Evolutionary conservation across 2,888 invertebrate genomes (phyloP).

Genomic region (Azorinus chamasolen): DNA sequence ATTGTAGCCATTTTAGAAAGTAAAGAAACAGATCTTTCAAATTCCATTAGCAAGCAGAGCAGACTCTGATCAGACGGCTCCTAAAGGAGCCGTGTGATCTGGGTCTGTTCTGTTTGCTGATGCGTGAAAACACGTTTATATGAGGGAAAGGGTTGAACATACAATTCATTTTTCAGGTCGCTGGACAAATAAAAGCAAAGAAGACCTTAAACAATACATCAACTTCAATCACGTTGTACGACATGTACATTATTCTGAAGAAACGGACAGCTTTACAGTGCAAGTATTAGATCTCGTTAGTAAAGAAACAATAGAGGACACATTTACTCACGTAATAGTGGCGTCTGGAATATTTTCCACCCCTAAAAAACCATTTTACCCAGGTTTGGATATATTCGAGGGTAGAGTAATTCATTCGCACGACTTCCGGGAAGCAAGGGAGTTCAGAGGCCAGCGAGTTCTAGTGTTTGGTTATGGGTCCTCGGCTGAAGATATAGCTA

Average conservation of each 20-base stretch:
- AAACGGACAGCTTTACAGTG: slow-evolving; percentile 7
- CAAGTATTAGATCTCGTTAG: slow-evolving; percentile 1
- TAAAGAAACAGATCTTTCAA: too few relatives aligned
- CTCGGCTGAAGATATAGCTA: slow-evolving; percentile 49
- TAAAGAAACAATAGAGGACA: neutral
- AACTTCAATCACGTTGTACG: slow-evolving; percentile 5
- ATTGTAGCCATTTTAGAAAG: too few relatives aligned
- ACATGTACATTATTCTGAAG: slow-evolving; percentile 2
- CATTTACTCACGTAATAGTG: slow-evolving; percentile 7
- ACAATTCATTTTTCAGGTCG: slow-evolving; percentile 7
- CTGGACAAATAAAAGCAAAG: slow-evolving; percentile 1
- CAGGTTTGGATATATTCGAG: neutral
- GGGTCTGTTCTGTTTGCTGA: too few relatives aligned
- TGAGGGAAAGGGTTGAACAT: too few relatives aligned
- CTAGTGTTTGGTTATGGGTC: slow-evolving; percentile 44
- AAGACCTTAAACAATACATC: slow-evolving; percentile 4
- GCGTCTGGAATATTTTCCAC: slow-evolving; percentile 5
- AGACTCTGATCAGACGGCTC: too few relatives aligned
- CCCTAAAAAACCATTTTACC: neutral
- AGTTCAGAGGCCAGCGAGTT: slow-evolving; percentile 39
- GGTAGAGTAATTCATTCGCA: slow-evolving; percentile 24
- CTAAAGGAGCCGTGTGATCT: too few relatives aligned
- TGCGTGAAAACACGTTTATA: too few relatives aligned
- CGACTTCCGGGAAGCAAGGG: slow-evolving; percentile 35
- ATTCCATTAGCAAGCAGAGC: too few relatives aligned